Evolutionary conservation across 2,888 invertebrate species (phyloP).

Genomic region (Eulithis testata): DNA sequence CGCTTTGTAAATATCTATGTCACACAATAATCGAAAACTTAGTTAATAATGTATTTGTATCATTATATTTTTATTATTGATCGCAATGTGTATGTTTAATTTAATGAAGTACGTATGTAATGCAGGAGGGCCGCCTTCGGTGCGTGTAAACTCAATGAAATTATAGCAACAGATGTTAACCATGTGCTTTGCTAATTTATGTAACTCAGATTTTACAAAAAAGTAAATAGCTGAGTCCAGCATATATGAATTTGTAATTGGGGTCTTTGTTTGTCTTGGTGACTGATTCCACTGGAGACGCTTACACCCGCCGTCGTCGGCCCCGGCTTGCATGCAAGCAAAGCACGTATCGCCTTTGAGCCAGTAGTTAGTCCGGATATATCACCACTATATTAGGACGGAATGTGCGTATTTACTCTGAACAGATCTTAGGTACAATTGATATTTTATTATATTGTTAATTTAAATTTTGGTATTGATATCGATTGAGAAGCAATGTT

Average conservation of each 20-base stretch:
- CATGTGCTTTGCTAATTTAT: not conserved
- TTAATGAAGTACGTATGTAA: conserved; percentile 60
- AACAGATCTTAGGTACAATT: conserved; percentile 85
- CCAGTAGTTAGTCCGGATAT: conserved; percentile 60
- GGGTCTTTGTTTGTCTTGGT: too few relatives aligned
- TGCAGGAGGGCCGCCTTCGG: conserved; percentile 52
- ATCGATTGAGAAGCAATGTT: conserved; percentile 82
- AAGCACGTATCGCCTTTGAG: conserved; percentile 53
- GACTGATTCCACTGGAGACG: not conserved
- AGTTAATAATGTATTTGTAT: conserved; percentile 83
- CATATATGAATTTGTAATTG: too few relatives aligned
- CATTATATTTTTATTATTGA: conserved; percentile 84
- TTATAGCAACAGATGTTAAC: not conserved
- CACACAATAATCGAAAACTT: conserved; percentile 84
- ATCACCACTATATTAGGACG: conserved; percentile 70
- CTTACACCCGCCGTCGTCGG: conserved; percentile 15
- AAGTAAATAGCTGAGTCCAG: too few relatives aligned
- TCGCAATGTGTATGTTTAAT: conserved; percentile 81
- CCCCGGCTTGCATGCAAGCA: conserved; percentile 36
- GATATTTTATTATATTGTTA: conserved; percentile 84
- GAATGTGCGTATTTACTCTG: conserved; percentile 78
- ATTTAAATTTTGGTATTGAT: conserved; percentile 82
- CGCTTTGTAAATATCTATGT: conserved; percentile 84
- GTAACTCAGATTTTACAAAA: not conserved
- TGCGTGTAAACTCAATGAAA: not conserved